Evolutionary conservation across 2,797 vertebrate species (phyloP).

Genomic region (Lepilemur septentrionalis): DNA sequence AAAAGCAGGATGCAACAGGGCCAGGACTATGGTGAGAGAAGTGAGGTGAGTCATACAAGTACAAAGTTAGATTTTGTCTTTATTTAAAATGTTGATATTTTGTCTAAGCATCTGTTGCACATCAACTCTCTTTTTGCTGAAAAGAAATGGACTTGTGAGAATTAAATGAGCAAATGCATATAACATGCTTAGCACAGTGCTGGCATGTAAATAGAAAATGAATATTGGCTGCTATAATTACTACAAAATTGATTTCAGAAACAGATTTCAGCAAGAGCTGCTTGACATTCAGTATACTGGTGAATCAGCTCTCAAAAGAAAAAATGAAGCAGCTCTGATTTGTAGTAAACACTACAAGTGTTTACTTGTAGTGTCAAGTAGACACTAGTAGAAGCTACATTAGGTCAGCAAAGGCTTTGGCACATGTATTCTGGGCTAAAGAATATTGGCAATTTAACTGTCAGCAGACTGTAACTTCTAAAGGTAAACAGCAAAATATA

Average conservation of each 20-base stretch:
- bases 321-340: neutral
- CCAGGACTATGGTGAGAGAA: neutral
- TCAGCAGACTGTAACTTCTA: neutral
- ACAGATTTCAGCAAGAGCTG: neutral
- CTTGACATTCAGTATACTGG: neutral
- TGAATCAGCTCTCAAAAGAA: neutral
- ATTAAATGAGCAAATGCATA: neutral
- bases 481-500: neutral
- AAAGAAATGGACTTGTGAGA: neutral
- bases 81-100: neutral
- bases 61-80: neutral
- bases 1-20: neutral
- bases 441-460: neutral
- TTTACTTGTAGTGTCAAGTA: neutral
- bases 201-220: neutral
- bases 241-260: neutral
- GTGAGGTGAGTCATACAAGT: neutral
- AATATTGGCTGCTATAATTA: neutral
- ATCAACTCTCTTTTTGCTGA: neutral
- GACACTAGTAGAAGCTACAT: neutral
- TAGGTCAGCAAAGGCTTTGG: neutral
- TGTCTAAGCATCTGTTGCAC: neutral
- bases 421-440: neutral
- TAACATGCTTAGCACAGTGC: neutral
- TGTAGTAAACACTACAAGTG: neutral